Evolutionary conservation across 2,797 vertebrate species (phyloP).

Genomic region (Salmo trutta): DNA sequence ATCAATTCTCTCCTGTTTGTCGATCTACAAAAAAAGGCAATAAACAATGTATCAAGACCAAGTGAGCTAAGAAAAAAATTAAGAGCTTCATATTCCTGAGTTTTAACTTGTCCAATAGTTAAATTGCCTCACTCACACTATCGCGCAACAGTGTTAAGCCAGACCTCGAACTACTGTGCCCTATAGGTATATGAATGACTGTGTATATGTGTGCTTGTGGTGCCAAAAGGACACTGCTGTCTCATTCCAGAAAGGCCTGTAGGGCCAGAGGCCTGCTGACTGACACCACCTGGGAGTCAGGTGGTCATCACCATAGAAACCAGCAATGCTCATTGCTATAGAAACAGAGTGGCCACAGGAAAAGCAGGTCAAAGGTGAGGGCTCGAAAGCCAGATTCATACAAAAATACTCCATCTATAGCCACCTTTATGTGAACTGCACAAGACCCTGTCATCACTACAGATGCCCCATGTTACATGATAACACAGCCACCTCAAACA

Average conservation of each 20-base stretch:
- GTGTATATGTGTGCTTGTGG: conserved; percentile 7
- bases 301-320: conserved; percentile 73
- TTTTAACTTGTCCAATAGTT: neutral
- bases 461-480: neutral
- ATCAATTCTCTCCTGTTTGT: neutral
- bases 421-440: neutral
- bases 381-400: conserved; percentile 9
- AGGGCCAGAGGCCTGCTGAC: conserved; percentile 56
- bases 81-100: neutral
- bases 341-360: conserved; percentile 57
- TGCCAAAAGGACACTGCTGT: conserved; percentile 52
- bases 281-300: conserved; percentile 75
- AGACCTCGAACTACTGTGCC: neutral
- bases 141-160: neutral
- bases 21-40: neutral
- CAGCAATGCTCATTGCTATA: conserved; percentile 61
- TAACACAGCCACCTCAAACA: neutral
- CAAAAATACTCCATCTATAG: neutral
- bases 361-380: conserved; percentile 70
- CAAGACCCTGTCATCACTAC: neutral
- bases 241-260: conserved; percentile 73
- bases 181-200: neutral
- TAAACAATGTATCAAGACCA: neutral
- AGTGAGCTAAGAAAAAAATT: neutral
- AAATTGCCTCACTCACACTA: neutral